Evolutionary conservation across 1,140 invertebrate genomes (phyloP).

Genomic region (Lordiphosa stackelbergi): DNA sequence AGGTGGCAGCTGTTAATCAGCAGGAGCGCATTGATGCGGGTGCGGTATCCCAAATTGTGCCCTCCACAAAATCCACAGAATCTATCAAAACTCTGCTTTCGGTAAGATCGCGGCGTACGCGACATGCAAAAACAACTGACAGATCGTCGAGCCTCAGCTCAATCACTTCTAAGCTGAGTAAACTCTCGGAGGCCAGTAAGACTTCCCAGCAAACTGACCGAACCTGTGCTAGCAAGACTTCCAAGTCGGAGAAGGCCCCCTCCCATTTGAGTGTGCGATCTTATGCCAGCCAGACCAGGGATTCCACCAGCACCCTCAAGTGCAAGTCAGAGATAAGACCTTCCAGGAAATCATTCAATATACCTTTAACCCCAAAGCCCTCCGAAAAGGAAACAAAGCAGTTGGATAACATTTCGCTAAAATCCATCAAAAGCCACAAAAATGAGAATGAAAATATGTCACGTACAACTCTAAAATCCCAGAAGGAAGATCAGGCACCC

Average conservation of each 20-base stretch:
- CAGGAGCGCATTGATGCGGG: slow-evolving; percentile 27
- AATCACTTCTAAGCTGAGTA: not conserved
- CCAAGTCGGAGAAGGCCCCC: not conserved
- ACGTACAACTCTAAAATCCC: not conserved
- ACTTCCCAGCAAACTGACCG: not conserved
- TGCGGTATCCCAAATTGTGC: not conserved
- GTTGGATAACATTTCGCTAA: too few species aligned
- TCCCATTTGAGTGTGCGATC: not conserved
- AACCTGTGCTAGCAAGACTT: not conserved
- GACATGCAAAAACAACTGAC: not conserved
- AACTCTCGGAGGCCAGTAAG: slow-evolving; percentile 1
- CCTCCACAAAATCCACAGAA: not conserved
- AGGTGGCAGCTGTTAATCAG: slow-evolving; percentile 4
- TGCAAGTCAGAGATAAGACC: not conserved
- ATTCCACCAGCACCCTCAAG: not conserved
- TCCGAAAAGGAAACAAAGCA: too few species aligned
- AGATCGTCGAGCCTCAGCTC: not conserved
- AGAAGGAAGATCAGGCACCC: not conserved
- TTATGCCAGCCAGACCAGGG: not conserved
- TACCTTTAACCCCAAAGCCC: not conserved
- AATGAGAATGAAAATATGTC: too few species aligned
- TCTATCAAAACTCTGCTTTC: slow-evolving; percentile 33
- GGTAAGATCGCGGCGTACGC: slow-evolving; percentile 3
- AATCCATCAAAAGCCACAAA: too few species aligned
- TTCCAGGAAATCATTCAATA: not conserved